These are phyloP conservation scores for Chlorospingus flavigularis DNA, from an alignment of 2,797 vertebrate species.

Conservation along the genomic window DNA sequence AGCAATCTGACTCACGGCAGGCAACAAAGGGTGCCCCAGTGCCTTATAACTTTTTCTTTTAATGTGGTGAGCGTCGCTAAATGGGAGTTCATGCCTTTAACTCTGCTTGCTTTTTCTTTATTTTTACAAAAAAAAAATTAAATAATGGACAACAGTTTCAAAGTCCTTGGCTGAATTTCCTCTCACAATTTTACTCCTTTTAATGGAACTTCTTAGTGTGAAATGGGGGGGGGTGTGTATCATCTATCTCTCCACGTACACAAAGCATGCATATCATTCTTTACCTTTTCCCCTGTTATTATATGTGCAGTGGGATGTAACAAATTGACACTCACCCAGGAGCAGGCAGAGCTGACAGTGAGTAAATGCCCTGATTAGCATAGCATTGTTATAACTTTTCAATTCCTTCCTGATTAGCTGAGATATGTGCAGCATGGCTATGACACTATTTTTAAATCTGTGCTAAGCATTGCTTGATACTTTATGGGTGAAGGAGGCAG, in stretches of 20 bases:
- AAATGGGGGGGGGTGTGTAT: not conserved
- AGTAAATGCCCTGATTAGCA: slow-evolving; percentile 1
- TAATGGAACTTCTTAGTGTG: not conserved
- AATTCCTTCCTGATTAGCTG: not conserved
- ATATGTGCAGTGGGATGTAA: not conserved
- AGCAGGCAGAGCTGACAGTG: slow-evolving; percentile 18
- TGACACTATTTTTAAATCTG: not conserved
- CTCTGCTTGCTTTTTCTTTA: not conserved
- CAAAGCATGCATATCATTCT: not conserved
- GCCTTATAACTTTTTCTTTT: not conserved
- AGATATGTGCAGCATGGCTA: not conserved
- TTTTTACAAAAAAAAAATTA: not conserved
- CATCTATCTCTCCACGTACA: not conserved
- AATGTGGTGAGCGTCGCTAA: not conserved
- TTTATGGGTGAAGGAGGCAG: not conserved
- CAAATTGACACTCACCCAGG: slow-evolving; percentile 3
- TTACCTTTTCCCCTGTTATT: not conserved
- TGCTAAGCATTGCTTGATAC: not conserved
- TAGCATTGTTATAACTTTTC: not conserved
- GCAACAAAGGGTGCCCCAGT: slow-evolving; percentile 2
- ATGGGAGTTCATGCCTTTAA: not conserved
- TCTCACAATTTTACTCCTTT: not conserved
- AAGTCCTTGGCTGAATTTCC: not conserved
- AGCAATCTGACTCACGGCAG: not conserved
- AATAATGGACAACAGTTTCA: not conserved